Conservation (phyloP, 1,140 invertebrate genomes). For the Paracyclopina nana region DNA sequence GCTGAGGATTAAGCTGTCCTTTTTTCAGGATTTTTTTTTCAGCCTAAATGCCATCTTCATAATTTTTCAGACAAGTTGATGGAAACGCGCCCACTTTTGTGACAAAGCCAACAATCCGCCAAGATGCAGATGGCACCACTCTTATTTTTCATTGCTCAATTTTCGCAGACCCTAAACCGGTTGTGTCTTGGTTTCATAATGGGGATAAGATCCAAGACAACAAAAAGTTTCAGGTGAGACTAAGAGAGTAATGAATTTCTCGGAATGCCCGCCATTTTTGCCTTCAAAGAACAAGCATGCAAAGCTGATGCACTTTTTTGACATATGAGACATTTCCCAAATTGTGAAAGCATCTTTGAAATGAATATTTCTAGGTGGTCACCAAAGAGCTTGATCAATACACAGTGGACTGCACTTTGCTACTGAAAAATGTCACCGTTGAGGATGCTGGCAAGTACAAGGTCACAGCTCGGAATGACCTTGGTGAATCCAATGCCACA, state of each 20-base stretch:
- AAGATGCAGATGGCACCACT: slow-evolving; percentile 88
- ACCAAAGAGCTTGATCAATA: slow-evolving; percentile 52
- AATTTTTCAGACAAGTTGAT: slow-evolving; percentile 74
- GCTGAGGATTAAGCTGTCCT: too few species aligned
- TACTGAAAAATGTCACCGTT: slow-evolving; percentile 25
- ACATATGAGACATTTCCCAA: not conserved
- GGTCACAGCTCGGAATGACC: slow-evolving; percentile 84
- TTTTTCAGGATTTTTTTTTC: too few species aligned
- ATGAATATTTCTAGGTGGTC: slow-evolving; percentile 47
- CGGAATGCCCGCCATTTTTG: not conserved
- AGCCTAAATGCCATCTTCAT: too few species aligned
- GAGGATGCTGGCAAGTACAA: slow-evolving; percentile 94
- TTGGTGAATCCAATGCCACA: slow-evolving; percentile 84
- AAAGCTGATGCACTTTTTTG: not conserved
- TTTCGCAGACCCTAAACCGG: slow-evolving; percentile 74
- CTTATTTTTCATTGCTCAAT: slow-evolving; percentile 88
- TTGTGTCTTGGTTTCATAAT: slow-evolving; percentile 77
- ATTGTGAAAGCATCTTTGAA: not conserved
- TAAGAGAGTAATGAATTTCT: not conserved
- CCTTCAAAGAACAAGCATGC: not conserved
- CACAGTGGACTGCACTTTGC: slow-evolving; percentile 14
- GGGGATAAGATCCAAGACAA: slow-evolving; percentile 50
- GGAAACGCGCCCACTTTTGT: slow-evolving; percentile 90
- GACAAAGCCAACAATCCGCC: slow-evolving; percentile 86
- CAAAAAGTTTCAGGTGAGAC: slow-evolving; percentile 56